Base-by-base conservation (phyloP, 2,797 vertebrate genomes). In the Zenarchopterus dispar region DNA sequence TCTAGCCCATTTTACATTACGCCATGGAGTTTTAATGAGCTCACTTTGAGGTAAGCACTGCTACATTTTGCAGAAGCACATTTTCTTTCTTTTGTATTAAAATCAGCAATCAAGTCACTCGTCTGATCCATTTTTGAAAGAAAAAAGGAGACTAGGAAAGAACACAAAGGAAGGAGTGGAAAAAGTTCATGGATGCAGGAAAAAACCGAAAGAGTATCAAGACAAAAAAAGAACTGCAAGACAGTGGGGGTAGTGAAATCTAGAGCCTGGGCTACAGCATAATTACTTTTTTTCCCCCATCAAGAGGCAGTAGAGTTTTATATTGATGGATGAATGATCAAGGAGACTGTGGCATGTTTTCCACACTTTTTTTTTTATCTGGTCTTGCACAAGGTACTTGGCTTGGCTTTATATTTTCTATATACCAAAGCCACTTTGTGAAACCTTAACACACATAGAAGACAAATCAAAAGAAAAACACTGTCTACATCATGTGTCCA, bases 161-260 rank as follows among this genome's bases (percentile, higher is more conserved):
- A 19, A 16, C 18, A 52, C 19, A 11, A 18, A 52, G 31, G 2
- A 18, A 11, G 18, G 21, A 42, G 44, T 63, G 41, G 17, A n/a
- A 47, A 69, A 59, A 51, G 21, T 13, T 52, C 58, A 62, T 13
- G 45, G 28, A 62, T 45, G 67, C 22, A 7, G 11, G 2, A 59
- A 70, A 70, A 70, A 17, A 71, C 18, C 18, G 56, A 65, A 62
- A 71, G 19, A 77, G 60, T 48, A 75, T 21, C 9, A 19, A 57
- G 44, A 62, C 45, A 75, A 75, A 82, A 21, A 79, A 73, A 36
- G 73, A 77, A 73, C 61, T 53, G 23, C 56, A 68, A 58, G 48
- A 58, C 42, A 52, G 19, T 24, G 50, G 53, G 78, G 6, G 45
- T 19, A n/a, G 52, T 62, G 77, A 77, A 65, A 80, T 39, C n/a